These are phyloP conservation scores for Tadarida brasiliensis DNA, from an alignment of 2,797 vertebrate genomes.

Conservation along the genomic window DNA sequence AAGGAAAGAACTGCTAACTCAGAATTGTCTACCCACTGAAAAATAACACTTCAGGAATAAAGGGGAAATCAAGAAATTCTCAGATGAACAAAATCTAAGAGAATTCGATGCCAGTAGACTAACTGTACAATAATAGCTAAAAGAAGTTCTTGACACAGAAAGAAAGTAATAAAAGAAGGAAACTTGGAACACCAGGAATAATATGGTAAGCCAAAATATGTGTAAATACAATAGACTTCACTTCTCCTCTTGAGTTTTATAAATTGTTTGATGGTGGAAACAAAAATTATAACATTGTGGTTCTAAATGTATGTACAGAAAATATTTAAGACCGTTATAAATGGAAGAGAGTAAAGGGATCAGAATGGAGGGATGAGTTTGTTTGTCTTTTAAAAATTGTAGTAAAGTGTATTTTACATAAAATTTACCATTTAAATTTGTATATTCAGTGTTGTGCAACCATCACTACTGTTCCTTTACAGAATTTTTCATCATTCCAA, in stretches of 20 bases:
- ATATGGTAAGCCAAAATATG: too few relatives aligned
- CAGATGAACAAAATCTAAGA: too few relatives aligned
- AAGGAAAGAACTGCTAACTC: neutral
- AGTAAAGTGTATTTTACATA: neutral
- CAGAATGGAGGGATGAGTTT: neutral
- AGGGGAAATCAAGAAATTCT: neutral
- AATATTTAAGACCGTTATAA: neutral
- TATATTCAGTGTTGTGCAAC: neutral
- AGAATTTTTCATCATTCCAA: neutral
- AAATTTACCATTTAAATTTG: neutral
- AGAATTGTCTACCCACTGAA: neutral
- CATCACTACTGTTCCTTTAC: neutral
- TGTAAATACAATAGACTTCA: too few relatives aligned
- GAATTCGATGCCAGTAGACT: too few relatives aligned
- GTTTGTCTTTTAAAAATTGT: neutral
- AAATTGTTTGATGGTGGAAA: neutral
- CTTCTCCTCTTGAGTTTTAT: neutral
- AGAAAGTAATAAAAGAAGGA: too few relatives aligned
- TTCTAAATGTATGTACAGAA: neutral
- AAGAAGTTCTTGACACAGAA: too few relatives aligned
- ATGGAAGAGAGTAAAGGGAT: neutral
- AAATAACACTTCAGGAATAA: neutral
- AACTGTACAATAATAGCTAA: too few relatives aligned
- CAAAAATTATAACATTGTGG: neutral
- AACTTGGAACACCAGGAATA: too few relatives aligned